These are phyloP conservation scores for Scolanthus callimorphus DNA, from an alignment of 92 coral and sea anemone genomes.

Conservation along the genomic window DNA sequence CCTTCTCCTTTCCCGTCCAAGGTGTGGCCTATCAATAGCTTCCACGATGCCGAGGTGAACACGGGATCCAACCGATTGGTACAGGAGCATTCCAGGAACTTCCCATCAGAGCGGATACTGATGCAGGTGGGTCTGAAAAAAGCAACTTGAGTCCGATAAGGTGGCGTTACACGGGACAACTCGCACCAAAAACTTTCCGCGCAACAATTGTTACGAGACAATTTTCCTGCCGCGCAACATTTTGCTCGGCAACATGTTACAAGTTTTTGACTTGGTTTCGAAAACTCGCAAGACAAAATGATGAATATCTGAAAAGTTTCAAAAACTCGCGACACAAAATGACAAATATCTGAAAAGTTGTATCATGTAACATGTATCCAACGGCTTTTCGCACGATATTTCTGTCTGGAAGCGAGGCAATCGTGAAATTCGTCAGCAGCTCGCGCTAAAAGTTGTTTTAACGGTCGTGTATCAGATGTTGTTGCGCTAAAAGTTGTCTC, in stretches of 20 bases:
- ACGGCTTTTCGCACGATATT: too few relatives aligned
- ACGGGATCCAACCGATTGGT: constrained; percentile 63
- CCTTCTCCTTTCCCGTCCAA: neutral
- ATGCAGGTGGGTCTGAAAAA: constrained; percentile 80
- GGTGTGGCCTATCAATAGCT: constrained; percentile 78
- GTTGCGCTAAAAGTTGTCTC: too few relatives aligned
- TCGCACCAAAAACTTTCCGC: neutral
- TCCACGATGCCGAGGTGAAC: constrained; percentile 75
- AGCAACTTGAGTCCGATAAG: too few relatives aligned
- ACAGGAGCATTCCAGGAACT: constrained; percentile 64
- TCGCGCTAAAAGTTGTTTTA: too few relatives aligned
- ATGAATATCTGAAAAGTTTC: too few relatives aligned
- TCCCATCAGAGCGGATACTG: constrained; percentile 56
- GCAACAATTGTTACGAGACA: neutral
- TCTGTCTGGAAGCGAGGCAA: too few relatives aligned
- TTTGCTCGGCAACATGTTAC: neutral
- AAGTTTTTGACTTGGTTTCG: neutral
- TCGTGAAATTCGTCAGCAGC: too few relatives aligned
- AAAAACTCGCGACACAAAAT: too few relatives aligned
- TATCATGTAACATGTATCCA: too few relatives aligned
- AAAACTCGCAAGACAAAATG: neutral
- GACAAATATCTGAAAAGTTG: too few relatives aligned
- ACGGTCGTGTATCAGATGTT: too few relatives aligned
- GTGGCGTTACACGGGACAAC: too few relatives aligned
- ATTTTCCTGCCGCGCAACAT: neutral